Percentiles rank a stretch among this genome's conserved stretches.
Conservation (phyloP, 2,888 invertebrate genomes). For the Elgonia sp. region DNA sequence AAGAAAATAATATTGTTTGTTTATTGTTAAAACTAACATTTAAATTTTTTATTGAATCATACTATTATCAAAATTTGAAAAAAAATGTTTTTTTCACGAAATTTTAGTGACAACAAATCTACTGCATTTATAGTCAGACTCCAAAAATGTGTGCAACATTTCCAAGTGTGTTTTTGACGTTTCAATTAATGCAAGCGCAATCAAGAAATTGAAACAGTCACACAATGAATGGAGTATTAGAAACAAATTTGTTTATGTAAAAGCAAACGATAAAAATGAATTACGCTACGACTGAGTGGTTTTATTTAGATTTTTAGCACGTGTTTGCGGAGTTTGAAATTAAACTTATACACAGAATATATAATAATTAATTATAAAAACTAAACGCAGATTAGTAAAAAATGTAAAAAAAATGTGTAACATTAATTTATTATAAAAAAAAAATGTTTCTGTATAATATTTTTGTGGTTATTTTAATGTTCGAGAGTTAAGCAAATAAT, state of each 20-base stretch:
- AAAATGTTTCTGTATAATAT: neutral
- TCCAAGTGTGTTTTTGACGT: neutral
- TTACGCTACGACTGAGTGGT: neutral
- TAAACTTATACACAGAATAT: neutral
- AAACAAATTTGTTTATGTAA: conserved; percentile 28
- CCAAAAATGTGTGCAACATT: too few species aligned
- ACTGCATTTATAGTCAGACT: too few species aligned
- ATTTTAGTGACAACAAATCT: too few species aligned
- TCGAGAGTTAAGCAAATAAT: conserved; percentile 5
- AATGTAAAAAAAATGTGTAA: neutral
- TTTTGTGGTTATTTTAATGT: conserved; percentile 17
- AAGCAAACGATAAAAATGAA: conserved; percentile 24
- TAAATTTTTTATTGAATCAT: too few species aligned
- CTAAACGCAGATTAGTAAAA: neutral
- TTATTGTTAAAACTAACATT: too few species aligned
- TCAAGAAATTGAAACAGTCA: conserved; percentile 18
- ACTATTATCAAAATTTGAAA: too few species aligned
- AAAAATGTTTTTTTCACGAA: too few species aligned
- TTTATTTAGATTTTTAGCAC: conserved; percentile 39
- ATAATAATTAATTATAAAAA: too few species aligned
- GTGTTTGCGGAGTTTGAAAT: neutral
- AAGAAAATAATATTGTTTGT: too few species aligned
- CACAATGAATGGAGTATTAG: neutral
- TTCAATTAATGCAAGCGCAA: conserved; percentile 17
- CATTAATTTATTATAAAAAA: neutral